Evolutionary conservation across 2,888 invertebrate species (phyloP), one percentile per base, ranked within the genome.

Genomic region (Nomada ferruginata): DNA sequence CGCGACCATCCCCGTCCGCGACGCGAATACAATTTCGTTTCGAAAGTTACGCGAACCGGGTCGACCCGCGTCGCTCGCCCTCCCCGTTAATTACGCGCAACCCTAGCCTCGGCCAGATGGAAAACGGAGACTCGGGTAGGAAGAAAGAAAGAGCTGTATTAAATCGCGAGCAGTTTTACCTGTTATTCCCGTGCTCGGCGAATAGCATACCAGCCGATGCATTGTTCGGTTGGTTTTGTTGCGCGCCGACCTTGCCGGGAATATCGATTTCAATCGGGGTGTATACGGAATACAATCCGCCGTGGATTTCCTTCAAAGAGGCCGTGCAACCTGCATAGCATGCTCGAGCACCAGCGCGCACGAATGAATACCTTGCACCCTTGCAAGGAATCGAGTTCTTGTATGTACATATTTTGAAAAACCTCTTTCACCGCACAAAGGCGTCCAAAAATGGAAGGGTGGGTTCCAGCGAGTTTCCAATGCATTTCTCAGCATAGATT

Each of bases 181-280:
- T 82, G 84, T 83, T 86, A 85, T 84, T 83, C 76, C 80, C 66
- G 70, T 79, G 75, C 75, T 61, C 79, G 79, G 78, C 72, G 85
- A 85, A 87, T 71, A 66, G 82, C 85, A 76, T 79, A 83, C 84
- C 88, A 82, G 82, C 85, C 87, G 90, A 84, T 87, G 83, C 87
- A 91, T 91, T 90, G 91, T 91, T 91, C 86, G 79, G 80, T 74
- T 89, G 87, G 88, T 89, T 91, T 91, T 87, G 86, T 90, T 91
- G 87, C 75, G 70, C 82, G 61, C 83, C 86, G 91, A 89, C 91
- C 89, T 91, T 90, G 89, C 89, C 74, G 76, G 79, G 88, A 91
- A 89, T 91, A 91, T 91, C 89, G 90, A 91, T 91, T 91, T 91
- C 91, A 91, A 90, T 91, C 90, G 88, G 85, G 85, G 86, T 87